Conservation (phyloP, 2,888 invertebrate genomes). For the Molorchus minor region DNA sequence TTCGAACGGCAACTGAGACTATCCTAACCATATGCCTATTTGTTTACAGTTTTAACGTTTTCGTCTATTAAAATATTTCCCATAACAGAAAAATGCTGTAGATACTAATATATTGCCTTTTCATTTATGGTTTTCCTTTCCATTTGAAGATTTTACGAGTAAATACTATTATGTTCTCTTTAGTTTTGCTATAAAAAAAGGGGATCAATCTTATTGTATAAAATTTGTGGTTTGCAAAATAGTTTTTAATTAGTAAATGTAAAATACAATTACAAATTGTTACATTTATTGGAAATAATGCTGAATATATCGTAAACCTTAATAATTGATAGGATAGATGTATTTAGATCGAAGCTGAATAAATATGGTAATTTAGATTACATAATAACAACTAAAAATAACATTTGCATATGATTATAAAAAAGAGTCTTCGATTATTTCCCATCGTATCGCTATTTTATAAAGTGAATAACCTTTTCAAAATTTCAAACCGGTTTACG, state of each 20-base stretch:
- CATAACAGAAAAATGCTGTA: too few species aligned
- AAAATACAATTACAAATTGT: constrained; percentile 5
- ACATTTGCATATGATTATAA: constrained; percentile 53
- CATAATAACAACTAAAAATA: constrained; percentile 52
- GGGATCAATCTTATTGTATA: too few species aligned
- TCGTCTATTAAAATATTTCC: too few species aligned
- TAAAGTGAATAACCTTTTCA: constrained; percentile 62
- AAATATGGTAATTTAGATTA: constrained; percentile 55
- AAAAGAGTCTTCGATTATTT: constrained; percentile 43
- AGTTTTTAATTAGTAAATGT: neutral
- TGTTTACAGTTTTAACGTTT: too few species aligned
- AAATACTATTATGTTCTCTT: too few species aligned
- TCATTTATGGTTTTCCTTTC: too few species aligned
- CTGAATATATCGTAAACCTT: constrained; percentile 38
- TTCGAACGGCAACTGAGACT: too few species aligned
- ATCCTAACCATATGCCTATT: too few species aligned
- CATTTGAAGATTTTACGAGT: too few species aligned
- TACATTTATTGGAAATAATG: constrained; percentile 34
- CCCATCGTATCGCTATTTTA: constrained; percentile 55
- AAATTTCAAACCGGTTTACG: constrained; percentile 61
- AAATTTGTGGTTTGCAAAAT: too few species aligned
- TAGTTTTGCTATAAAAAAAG: too few species aligned
- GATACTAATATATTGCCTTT: too few species aligned
- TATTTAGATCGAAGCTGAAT: constrained; percentile 48
- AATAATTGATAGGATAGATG: constrained; percentile 42